Base-by-base conservation (phyloP, 2,888 invertebrate species). In the Cloeon dipterum region DNA sequence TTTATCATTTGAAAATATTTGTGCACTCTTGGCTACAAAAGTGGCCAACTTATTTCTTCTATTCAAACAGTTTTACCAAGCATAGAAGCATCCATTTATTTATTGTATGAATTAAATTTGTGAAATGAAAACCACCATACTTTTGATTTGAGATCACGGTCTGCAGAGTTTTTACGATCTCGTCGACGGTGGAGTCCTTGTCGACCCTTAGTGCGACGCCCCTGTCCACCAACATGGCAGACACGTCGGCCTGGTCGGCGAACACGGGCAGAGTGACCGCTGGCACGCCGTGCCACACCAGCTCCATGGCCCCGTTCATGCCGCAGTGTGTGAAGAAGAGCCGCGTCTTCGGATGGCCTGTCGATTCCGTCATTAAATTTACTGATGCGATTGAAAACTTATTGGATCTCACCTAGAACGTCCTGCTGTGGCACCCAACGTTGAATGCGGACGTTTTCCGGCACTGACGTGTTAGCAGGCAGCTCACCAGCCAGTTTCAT, bases 251-350 rank as follows among this genome's bases (percentile, higher is more conserved):
- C 46, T 58, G 57, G 45, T 58, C 58, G 13, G 50, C 54, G 40
- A 52, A 53, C 18, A 57, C 46, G 3, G 58, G 58, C 45, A 46
- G 44, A 7, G 52, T 52, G 2, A 58, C 49, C 40, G 57, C 50
- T 3, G 58, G 58, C n/a, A 57, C 52, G 26, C 52, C 54, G 39
- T 49, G 49, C 41, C 48, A 49, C 20, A 53, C 46, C 1, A 53
- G 49, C 42, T 58, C 58, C 47, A 55, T 52, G 13, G 57, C 48
- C 20, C 55, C 54, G 45, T 58, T 57, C 43, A 57, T 53, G 16
- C 59, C 59, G 32, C 57, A 58, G 46, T 59, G 59, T 3, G 56
- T 55, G 39, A 59, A 48, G 43, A 58, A 55, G 3, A 50, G 49
- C 32, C 46, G 46, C 3, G 55, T 54, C 33, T 53, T 53, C 5